Base-by-base conservation (phyloP, 2,113 vertebrate genomes). In the Rhodinocichla rosea region DNA sequence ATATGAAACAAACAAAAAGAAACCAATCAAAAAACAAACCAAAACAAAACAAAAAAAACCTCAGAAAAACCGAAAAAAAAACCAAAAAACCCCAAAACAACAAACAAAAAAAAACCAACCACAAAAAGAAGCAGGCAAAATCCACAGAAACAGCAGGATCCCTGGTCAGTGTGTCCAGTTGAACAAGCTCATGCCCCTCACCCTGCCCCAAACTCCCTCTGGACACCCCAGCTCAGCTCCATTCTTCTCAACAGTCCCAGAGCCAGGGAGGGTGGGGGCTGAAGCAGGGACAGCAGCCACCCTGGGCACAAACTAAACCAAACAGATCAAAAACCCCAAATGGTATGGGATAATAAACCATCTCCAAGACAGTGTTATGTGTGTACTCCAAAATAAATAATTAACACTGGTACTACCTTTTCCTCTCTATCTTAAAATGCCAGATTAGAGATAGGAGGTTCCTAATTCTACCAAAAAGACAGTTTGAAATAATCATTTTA, bases 211-310 rank as follows among this genome's bases (percentile, higher is more conserved):
- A 40, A 59, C 10, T 33, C 45, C 7, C 35, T 40, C 22, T 1
- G 1, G 22, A 62, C 20, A 33, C 11, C 45, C 44, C 3, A 1
- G 17, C 14, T 6, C 18, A 3, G 37, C 23, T 63, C 47, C 30
- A 11, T 22, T 17, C 37, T 11, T 28, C 11, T 0, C 0, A 0
- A 64, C 19, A 42, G 30, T 7, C 30, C 47, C 57, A 27, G 57
- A 37, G 35, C 24, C 57, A 39, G 57, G 57, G 7, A 37, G 35
- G 15, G 11, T 27, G 35, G 24, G 11, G 5, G 35, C 35, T 59
- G n/a, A 37, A 27, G 35, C 24, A 27, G 57, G 35, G 23, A 52
- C 14, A 42, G 30, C 59, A 27, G 30, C 16, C 47, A 52, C 30
- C 14, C 30, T 6, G 11, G 11, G 30, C 59, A 64, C 23, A n/a